Conservation (phyloP, 2,113 vertebrate species). For the Cardinalis cardinalis region DNA sequence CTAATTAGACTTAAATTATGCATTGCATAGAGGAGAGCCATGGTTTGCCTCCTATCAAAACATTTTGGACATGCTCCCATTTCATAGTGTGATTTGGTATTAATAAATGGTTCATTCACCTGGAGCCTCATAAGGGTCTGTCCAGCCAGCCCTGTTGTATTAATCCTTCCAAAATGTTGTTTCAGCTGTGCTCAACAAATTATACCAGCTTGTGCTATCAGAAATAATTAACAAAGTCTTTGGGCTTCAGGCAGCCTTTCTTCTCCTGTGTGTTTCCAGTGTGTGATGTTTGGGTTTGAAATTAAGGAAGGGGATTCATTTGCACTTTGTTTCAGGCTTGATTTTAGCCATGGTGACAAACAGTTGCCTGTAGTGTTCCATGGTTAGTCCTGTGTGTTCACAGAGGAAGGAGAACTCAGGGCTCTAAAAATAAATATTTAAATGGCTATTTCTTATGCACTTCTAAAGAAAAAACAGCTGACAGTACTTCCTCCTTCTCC, state of each 20-base stretch:
- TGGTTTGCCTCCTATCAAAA: neutral
- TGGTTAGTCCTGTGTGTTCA: neutral
- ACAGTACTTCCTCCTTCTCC: neutral
- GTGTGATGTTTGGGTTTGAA: neutral
- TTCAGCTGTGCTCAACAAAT: neutral
- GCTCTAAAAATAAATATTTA: neutral
- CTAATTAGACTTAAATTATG: neutral
- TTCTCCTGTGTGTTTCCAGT: neutral
- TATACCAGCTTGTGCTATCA: neutral
- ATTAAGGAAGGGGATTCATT: neutral
- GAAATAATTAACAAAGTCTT: neutral
- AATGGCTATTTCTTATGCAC: neutral
- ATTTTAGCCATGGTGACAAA: neutral
- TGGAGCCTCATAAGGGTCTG: neutral
- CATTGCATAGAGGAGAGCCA: neutral
- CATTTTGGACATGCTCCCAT: neutral
- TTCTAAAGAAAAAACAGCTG: neutral
- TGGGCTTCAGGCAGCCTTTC: neutral
- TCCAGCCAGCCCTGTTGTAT: neutral
- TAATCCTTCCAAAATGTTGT: neutral
- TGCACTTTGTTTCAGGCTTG: neutral
- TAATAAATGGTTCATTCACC: neutral
- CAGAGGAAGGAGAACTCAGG: neutral
- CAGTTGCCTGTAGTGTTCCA: neutral
- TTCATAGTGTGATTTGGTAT: neutral